Conservation (phyloP, 2,113 vertebrate species). For the Oreotrochilus melanogaster region DNA sequence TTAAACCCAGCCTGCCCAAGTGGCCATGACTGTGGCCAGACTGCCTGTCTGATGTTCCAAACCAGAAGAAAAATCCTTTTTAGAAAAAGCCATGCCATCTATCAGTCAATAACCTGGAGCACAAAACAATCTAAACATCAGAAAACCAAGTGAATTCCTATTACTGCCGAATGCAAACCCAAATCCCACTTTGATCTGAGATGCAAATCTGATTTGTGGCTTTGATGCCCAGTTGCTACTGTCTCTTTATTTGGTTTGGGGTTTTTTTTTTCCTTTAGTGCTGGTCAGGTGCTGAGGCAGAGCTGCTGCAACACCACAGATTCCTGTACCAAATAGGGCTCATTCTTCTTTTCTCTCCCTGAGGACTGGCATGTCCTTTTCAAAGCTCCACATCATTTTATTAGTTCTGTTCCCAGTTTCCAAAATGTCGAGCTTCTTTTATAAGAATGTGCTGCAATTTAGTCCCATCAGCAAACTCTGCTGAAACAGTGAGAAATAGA, state of each 20-base stretch:
- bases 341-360: neutral
- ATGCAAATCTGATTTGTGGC: neutral
- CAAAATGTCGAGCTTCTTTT: neutral
- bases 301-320: neutral
- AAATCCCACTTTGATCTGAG: neutral
- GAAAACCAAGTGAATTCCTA: neutral
- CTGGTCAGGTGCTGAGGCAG: neutral
- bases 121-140: neutral
- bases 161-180: neutral
- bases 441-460: constrained; percentile 26
- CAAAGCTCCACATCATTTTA: constrained; percentile 24
- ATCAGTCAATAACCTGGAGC: neutral
- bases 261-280: neutral
- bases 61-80: neutral
- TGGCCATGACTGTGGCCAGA: neutral
- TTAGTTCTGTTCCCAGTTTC: constrained; percentile 42
- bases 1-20: neutral
- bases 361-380: neutral
- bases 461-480: constrained; percentile 32
- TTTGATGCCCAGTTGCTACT: neutral
- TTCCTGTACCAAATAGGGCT: neutral
- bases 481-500: neutral
- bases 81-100: neutral
- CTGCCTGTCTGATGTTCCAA: neutral
- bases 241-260: neutral